Base-by-base conservation (phyloP, 92 coral and sea anemone species). In the Porites evermanni region DNA sequence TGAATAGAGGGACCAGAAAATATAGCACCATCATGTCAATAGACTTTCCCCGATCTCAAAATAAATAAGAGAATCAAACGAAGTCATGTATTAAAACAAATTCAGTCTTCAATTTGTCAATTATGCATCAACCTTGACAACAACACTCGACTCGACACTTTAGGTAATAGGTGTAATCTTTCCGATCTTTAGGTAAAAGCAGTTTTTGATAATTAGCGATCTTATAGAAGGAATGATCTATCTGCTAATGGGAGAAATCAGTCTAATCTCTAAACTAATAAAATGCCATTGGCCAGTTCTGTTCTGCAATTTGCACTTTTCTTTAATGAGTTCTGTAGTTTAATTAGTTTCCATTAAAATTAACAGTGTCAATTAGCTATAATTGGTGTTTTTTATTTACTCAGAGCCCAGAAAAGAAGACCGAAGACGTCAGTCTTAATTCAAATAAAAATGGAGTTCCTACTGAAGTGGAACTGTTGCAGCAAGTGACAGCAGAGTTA, bases 401-500 rank as follows among this genome's bases (percentile, higher is more conserved):
- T 50, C 65, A 81, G 86, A 70, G 54, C 86, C 7, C 58, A 19
- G 86, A 38, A 38, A 38, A 81, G 53, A 80, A 80, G 32, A 20
- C 56, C 58, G 86, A 70, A 70, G 78, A 70, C 32, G 32, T 56
- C 9, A 44, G 17, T 58, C 16, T 23, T 17, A 53, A 69, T 53
- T 32, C 67, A 18, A 67, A 59, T 18, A 72, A 72, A 70, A 74
- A 47, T 17, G 87, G 64, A 29, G 16, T 11, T 18, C 24, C 79
- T 38, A 47, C 87, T 5, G 80, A 84, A n/a, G 47, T 19, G 16
- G 87, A 72, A 29, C 21, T 60, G 24, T 60, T 83, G 23, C 67
- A 73, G 47, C 52, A 75, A 50, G 92, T 87, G 38, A 32, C 83
- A 4, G 74, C 81, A 14, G 73, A 54, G 53, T 73, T 94, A 61